These are phyloP conservation scores for Eptatretus burgeri DNA, from an alignment of 2,113 vertebrate species.

Conservation along the genomic window DNA sequence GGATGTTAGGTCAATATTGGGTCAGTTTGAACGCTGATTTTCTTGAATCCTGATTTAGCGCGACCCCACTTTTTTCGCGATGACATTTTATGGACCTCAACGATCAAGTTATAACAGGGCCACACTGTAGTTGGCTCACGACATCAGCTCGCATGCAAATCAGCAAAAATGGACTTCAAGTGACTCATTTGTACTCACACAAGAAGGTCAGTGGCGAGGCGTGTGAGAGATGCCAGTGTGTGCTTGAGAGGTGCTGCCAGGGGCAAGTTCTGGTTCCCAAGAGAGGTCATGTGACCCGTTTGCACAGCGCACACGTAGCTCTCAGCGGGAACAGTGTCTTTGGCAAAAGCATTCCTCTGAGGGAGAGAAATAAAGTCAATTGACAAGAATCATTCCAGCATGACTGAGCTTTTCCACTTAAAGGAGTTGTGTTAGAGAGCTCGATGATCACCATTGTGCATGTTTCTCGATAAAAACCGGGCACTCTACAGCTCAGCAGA, in stretches of 20 bases:
- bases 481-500: no score
- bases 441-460: no score
- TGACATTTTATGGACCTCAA: no score
- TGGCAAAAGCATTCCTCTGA: slow-evolving; percentile 83
- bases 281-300: slow-evolving; percentile 62
- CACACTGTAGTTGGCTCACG: not conserved
- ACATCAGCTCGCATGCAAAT: not conserved
- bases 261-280: slow-evolving; percentile 59
- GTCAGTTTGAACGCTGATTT: no score
- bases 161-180: not conserved
- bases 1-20: no score
- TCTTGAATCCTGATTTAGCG: no score
- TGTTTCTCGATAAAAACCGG: no score
- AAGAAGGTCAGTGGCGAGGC: slow-evolving; percentile 72
- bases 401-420: no score
- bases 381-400: no score
- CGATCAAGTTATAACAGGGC: no score
- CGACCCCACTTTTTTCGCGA: no score
- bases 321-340: slow-evolving; percentile 75
- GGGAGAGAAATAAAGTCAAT: slow-evolving; percentile 9
- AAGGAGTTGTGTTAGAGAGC: no score
- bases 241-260: slow-evolving; percentile 74
- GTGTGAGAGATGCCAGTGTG: slow-evolving; percentile 63
- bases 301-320: slow-evolving; percentile 95
- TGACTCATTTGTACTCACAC: slow-evolving; percentile 31